Conservation (phyloP, 2,888 invertebrate genomes). For the Phaedon cochleariae region DNA sequence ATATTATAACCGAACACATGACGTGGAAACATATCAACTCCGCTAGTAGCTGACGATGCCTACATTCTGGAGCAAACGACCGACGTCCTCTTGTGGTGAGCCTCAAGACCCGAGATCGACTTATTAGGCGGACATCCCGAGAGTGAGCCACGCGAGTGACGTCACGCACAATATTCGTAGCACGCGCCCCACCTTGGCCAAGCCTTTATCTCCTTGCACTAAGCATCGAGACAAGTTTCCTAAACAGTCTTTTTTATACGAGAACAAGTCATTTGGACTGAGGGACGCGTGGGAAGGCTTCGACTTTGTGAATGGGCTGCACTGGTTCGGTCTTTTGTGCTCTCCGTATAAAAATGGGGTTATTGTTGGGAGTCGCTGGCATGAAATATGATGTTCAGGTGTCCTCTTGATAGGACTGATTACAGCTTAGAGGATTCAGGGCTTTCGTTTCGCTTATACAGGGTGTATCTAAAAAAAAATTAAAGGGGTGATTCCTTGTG, state of each 20-base stretch:
- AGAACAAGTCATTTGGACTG: conserved; percentile 35
- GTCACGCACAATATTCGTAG: conserved; percentile 47
- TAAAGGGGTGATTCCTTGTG: no score
- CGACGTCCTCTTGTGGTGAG: conserved; percentile 2
- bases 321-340: conserved; percentile 32
- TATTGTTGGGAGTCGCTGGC: not conserved
- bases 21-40: no score
- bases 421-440: no score
- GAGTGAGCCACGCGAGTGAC: conserved; percentile 47
- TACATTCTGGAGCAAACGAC: no score
- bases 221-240: conserved; percentile 54
- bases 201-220: conserved; percentile 55
- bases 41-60: no score
- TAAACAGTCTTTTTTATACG: conserved; percentile 53
- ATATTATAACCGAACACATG: no score
- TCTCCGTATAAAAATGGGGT: not conserved
- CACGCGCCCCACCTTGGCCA: conserved; percentile 62
- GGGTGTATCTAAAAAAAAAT: no score
- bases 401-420: no score
- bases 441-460: no score
- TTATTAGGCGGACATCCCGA: conserved; percentile 18
- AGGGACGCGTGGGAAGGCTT: conserved; percentile 36
- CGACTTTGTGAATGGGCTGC: conserved; percentile 35
- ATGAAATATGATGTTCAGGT: conserved; percentile 1
- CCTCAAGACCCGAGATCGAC: conserved; percentile 14